Base-by-base conservation (phyloP, 2,888 invertebrate species). In the Myathropa florea region DNA sequence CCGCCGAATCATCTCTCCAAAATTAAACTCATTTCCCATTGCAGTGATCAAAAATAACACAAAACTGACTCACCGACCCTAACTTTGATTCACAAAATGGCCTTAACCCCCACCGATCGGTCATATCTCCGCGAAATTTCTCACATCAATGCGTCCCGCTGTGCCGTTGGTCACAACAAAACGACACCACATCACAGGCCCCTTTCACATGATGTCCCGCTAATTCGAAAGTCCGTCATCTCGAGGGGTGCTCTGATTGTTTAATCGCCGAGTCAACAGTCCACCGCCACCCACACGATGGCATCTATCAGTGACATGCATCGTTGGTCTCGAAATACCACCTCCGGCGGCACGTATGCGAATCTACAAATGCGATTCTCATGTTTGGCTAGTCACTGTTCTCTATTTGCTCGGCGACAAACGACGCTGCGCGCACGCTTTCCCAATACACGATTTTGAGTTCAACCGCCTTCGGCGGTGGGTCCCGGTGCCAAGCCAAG, bases 211-310 rank as follows among this genome's bases (percentile, higher is more conserved):
- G 59, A 75, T 7, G 46, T 7, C 9, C 33, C 9, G 68, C 71
- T 67, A 80, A 80, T 84, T 80, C 67, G 65, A 65, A 36, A 72
- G 71, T 28, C 67, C 71, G 55, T 61, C 53, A 72, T 63, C 61
- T 57, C 60, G 73, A 63, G 55, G 82, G 77, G 82, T 77, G 68
- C 77, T 77, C 53, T 82, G 82, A 82, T 85, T 85, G 85, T 70
- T 85, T 85, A 85, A 82, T 82, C 85, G 60, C 73, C 59, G 60
- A 33, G 30, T 73, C 53, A 73, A 73, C 72, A 73, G 46, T n/a
- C 46, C 53, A 24, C 12, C 39, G 30, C 9, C 76, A 59, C 76
- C 81, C 76, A 76, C 81, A 80, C 60, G 28, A 61, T 9, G 21
- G 0, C 21, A 28, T 18, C 26, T 10, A 28, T 24, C 26, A 18